Evolutionary conservation across 1,140 invertebrate genomes (phyloP).

Genomic region (Drosophila bocqueti): DNA sequence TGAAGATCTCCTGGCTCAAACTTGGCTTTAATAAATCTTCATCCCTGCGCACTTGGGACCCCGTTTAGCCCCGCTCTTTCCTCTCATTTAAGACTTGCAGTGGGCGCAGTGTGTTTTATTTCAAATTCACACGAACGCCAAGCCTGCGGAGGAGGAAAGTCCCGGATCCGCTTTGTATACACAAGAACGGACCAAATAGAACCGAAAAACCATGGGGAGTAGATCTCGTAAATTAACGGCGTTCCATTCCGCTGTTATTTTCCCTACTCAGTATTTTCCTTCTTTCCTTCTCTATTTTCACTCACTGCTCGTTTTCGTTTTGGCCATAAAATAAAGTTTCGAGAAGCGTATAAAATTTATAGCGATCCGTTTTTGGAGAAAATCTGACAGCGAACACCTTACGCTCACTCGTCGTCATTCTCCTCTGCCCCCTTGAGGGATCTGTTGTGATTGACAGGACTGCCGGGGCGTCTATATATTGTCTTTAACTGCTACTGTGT

Average conservation of each 20-base stretch:
- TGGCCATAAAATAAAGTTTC: conserved; percentile 81
- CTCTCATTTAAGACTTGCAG: neutral
- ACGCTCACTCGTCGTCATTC: conserved; percentile 26
- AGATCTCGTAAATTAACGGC: conserved; percentile 84
- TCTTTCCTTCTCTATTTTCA: conserved; percentile 8
- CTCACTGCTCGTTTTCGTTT: conserved; percentile 38
- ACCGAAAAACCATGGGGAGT: conserved; percentile 75
- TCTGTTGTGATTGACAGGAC: conserved; percentile 76
- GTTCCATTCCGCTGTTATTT: conserved; percentile 56
- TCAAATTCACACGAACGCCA: conserved; percentile 72
- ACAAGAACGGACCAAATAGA: conserved; percentile 51
- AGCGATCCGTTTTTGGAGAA: conserved; percentile 64
- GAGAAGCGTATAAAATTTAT: conserved; percentile 83
- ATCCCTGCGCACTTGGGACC: conserved; percentile 14
- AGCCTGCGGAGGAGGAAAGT: conserved; percentile 16
- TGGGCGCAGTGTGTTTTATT: conserved; percentile 76
- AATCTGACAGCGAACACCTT: conserved; percentile 81
- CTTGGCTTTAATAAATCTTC: neutral
- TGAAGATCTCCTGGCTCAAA: neutral
- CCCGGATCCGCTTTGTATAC: conserved; percentile 61
- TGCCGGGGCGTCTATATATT: conserved; percentile 58
- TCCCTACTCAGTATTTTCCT: conserved; percentile 15
- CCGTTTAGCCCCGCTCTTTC: neutral
- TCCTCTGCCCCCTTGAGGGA: neutral
- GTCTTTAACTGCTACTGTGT: conserved; percentile 24